Conservation (phyloP, 2,113 vertebrate genomes). For the Halcyon senegalensis region DNA sequence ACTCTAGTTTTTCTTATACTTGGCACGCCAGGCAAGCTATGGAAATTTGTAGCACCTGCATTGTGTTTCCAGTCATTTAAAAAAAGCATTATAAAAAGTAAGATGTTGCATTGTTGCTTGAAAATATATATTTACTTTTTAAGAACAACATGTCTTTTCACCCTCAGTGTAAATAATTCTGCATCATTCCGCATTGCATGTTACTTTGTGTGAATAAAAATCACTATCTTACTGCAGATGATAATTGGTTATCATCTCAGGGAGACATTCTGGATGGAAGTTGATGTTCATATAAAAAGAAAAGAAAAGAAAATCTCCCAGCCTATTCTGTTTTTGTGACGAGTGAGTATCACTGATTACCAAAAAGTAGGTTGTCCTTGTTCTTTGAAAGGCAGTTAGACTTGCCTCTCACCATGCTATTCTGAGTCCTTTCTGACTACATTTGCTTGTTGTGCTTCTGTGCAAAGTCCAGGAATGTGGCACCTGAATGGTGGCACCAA, state of each 20-base stretch:
- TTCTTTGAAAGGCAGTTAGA: neutral
- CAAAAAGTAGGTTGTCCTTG: neutral
- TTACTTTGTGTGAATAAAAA: neutral
- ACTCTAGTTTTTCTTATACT: neutral
- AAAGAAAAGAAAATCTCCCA: neutral
- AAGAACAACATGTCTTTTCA: neutral
- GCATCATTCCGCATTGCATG: accelerated
- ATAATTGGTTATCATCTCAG: neutral
- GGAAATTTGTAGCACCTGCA: neutral
- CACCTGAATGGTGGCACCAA: neutral
- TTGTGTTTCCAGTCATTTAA: neutral
- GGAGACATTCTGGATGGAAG: neutral
- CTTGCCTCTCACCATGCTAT: neutral
- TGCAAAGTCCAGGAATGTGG: accelerated
- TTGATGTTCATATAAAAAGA: accelerated
- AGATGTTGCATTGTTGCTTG: neutral
- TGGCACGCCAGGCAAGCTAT: neutral
- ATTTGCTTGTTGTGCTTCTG: neutral
- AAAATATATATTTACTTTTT: neutral
- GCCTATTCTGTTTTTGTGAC: neutral
- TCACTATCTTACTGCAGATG: neutral
- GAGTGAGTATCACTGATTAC: neutral
- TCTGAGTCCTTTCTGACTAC: neutral
- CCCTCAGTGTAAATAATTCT: neutral
- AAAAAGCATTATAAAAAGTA: neutral